phyloP scores from a whole-genome alignment of 2,888 invertebrate genomes.

The Balanococcus diminutus region DNA sequence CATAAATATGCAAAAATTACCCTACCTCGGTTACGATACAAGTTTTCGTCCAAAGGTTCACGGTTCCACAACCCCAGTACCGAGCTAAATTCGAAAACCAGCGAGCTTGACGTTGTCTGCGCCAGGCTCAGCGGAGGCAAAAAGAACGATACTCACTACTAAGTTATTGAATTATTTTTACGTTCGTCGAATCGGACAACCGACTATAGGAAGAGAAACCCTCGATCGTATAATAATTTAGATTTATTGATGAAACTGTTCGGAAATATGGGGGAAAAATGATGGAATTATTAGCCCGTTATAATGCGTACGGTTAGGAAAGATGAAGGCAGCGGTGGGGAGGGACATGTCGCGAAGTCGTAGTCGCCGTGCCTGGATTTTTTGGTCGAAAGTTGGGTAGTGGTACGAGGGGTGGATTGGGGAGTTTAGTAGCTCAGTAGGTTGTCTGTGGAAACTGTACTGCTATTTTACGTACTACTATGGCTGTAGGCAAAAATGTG shows the following conservation, averaged over 20 bases:
- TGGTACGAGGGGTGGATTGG: background rate
- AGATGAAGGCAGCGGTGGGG: background rate
- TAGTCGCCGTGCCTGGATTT: background rate
- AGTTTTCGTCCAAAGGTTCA: background rate
- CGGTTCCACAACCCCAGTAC: background rate
- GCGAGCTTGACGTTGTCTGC: background rate
- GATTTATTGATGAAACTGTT: conserved; percentile 10
- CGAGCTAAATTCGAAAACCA: background rate
- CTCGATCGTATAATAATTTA: background rate
- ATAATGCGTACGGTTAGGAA: too few relatives aligned
- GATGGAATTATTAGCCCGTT: conserved; percentile 12
- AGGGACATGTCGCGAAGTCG: background rate
- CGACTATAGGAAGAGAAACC: background rate
- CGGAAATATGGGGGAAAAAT: conserved; percentile 5
- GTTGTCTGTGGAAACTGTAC: background rate
- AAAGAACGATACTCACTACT: background rate
- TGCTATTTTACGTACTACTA: too few relatives aligned
- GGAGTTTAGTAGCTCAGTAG: background rate
- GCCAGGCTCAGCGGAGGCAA: background rate
- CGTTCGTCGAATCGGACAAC: background rate
- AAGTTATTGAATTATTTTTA: conserved; percentile 14
- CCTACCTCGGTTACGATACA: background rate
- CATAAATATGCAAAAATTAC: conserved; percentile 17
- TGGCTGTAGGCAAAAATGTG: background rate
- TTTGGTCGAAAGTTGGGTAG: background rate